Evolutionary conservation across 2,888 invertebrate species (phyloP), one percentile per base, ranked within the genome.

Genomic region (Cremastobaeus sp.): DNA sequence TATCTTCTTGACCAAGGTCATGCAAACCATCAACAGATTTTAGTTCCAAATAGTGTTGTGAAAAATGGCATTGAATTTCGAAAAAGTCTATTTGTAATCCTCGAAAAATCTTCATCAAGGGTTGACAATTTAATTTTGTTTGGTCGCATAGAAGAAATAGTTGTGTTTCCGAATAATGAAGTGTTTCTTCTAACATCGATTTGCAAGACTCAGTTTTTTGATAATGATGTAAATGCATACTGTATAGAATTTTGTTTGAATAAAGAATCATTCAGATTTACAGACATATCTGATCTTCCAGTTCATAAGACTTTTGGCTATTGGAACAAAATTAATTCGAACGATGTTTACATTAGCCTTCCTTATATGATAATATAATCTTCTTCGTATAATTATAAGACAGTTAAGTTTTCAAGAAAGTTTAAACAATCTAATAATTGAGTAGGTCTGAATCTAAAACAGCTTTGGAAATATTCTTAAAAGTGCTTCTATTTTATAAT

Each of bases 111-210:
- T 18, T 8, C 14, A 12, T 30, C 14, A 14, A 37, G 1, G 6
- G 0, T 17, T 8, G 37, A 54, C 20, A 25, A 14, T 34, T 21
- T 47, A 8, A 45, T 48, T 32, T 28, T 59, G 21, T 75, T 57
- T 37, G 64, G 45, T 1, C 54, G 39, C 28, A 72, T 71, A 20
- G 39, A 41, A 15, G 65, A 72, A 62, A 69, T 75, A 9, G 34
- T 69, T 6, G 15, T 59, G 1, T 11, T 41, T 3, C 3, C n/a
- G n/a, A 54, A 9, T 11, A 60, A 1, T 20, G 39, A 43, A 59
- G 34, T 25, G n/a, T 76, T 39, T 45, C 28, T 71, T 25, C 4
- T 30, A 9, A 57, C 45, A n/a, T 41, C 28, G 1, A 17, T 71
- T 30, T 71, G 35, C 30, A 21, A 48, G 12, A 64, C 71, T 8